phyloP scores from a whole-genome alignment of 2,797 vertebrate species.

The Chaetodon trifasciatus region DNA sequence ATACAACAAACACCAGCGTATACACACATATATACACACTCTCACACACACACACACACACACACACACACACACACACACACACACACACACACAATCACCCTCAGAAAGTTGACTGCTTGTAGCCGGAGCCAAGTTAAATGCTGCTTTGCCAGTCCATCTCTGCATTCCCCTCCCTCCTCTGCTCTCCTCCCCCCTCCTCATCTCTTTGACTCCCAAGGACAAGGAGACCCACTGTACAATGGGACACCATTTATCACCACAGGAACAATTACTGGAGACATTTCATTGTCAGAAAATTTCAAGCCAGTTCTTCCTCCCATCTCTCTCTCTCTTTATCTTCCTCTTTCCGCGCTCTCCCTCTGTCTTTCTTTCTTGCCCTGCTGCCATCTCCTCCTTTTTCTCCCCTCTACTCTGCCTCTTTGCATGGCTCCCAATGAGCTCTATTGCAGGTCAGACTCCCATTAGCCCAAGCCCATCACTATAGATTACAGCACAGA shows the following conservation, averaged over 20 bases:
- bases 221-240: slow-evolving; percentile 81
- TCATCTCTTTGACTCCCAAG: slow-evolving; percentile 81
- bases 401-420: slow-evolving; percentile 21
- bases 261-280: slow-evolving; percentile 84
- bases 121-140: slow-evolving; percentile 74
- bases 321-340: slow-evolving; percentile 71
- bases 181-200: slow-evolving; percentile 52
- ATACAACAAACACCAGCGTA: slow-evolving; percentile 2
- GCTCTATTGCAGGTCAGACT: slow-evolving; percentile 81
- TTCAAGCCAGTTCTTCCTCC: slow-evolving; percentile 76
- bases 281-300: slow-evolving; percentile 85
- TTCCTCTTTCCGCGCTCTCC: slow-evolving; percentile 41
- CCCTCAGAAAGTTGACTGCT: slow-evolving; percentile 72
- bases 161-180: slow-evolving; percentile 44
- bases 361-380: slow-evolving; percentile 47
- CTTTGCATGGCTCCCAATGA: slow-evolving; percentile 73
- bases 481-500: slow-evolving; percentile 76
- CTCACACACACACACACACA: neutral
- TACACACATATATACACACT: neutral
- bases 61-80: slow-evolving; percentile 8
- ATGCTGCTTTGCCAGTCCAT: slow-evolving; percentile 70
- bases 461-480: slow-evolving; percentile 79
- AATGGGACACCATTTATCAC: slow-evolving; percentile 84
- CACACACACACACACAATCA: slow-evolving; percentile 47
- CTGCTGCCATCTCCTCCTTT: slow-evolving; percentile 39